Base-by-base conservation (phyloP, 2,888 invertebrate species). In the Trissoscelio sp. region DNA sequence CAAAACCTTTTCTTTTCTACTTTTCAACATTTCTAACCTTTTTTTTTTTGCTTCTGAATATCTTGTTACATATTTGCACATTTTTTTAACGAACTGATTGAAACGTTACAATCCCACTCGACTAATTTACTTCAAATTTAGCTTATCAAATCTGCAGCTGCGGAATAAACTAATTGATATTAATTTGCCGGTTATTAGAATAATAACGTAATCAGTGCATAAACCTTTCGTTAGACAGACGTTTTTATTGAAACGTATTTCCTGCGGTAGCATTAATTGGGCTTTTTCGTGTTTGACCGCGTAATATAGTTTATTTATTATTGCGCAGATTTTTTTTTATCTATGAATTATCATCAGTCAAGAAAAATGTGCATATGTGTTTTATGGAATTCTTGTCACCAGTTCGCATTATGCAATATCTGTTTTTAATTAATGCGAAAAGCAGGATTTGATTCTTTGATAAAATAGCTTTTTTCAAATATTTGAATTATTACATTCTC, bases 341-440 rank as follows among this genome's bases (percentile, higher is more conserved):
- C 18, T 28, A 24, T 12, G 18, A 46, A 69, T 67, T 58, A 57
- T 55, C 16, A 64, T 74, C 73, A 46, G 48, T 34, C 70, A 44
- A 74, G 44, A 69, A 78, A 55, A 60, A 57, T 24, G 67, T 31
- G 48, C 42, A 51, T 39, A 28, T 28, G 5, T 53, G 75, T 64
- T 74, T 82, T 55, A 66, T 78, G 69, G 64, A 82, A 74, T 70
- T 69, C 74, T 69, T 53, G 78, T 72, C 72, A 53, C 58, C 34
- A 51, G 70, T 48, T 66, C 12, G 11, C 55, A 34, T 70, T 79
- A 70, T 70, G 79, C 70, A 82, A 79, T 22, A 34, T 44, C 31
- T 24, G 60, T 60, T 81, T 75, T 73, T 81, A 81, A 81, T 78
- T 81, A 78, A 77, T 73, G 57, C 73, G 42, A 60, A 73, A 73